Evolutionary conservation across 2,113 vertebrate genomes (phyloP).

Genomic region (Crotalus tigris): DNA sequence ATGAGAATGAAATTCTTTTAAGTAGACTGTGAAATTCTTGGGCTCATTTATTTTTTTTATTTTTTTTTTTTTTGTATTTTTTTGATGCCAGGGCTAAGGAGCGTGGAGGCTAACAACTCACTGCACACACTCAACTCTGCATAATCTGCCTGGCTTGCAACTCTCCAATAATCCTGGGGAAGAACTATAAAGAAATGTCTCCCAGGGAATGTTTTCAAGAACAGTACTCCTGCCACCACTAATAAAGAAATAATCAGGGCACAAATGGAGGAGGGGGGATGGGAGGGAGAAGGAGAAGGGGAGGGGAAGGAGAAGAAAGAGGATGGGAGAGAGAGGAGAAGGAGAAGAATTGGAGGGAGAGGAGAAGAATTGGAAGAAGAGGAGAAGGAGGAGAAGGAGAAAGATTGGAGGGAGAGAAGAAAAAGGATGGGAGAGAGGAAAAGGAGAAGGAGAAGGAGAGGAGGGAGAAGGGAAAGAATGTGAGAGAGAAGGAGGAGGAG

Average conservation of each 20-base stretch:
- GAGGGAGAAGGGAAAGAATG: no score
- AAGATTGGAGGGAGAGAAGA: not conserved
- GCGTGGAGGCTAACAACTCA: not conserved
- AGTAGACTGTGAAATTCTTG: not conserved
- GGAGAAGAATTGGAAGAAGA: no score
- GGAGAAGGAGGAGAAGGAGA: not conserved
- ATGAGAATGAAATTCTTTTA: not conserved
- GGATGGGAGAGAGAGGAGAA: not conserved
- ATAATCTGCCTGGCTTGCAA: not conserved
- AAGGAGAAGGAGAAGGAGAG: no score
- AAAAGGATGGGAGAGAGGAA: no score
- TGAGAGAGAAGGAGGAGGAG: no score
- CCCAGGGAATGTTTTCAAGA: not conserved
- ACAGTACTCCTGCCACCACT: not conserved
- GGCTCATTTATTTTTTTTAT: no score
- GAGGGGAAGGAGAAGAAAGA: no score
- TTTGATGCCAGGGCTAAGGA: not conserved
- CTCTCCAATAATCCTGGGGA: not conserved
- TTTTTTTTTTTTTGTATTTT: not conserved
- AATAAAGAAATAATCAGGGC: not conserved
- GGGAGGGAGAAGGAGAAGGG: no score
- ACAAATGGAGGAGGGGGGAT: not conserved
- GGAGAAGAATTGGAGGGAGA: no score
- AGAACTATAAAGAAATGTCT: not conserved
- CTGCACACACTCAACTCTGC: not conserved